phyloP scores from a whole-genome alignment of 2,113 vertebrate genomes.

The Tenrec ecaudatus region DNA sequence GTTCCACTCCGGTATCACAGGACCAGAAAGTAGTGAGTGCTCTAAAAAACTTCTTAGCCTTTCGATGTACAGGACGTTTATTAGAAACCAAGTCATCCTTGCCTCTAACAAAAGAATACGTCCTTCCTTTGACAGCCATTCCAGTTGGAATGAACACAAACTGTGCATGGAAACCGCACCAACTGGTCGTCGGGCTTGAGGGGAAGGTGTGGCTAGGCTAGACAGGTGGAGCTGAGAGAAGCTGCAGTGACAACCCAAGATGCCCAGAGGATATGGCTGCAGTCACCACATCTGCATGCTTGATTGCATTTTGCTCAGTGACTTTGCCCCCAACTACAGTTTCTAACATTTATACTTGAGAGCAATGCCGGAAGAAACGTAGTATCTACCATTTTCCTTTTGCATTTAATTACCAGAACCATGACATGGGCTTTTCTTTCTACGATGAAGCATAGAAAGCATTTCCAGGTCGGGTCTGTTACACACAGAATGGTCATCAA shows the following conservation, averaged over 20 bases:
- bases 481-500: neutral
- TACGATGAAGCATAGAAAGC: neutral
- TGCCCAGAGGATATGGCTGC: neutral
- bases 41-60: conserved; percentile 42
- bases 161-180: neutral
- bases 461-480: neutral
- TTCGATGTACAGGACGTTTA: neutral
- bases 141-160: conserved; percentile 18
- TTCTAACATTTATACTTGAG: conserved; percentile 6
- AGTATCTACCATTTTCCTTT: neutral
- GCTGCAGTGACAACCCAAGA: neutral
- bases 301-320: neutral
- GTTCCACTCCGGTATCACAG: neutral
- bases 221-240: neutral
- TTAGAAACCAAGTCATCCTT: conserved; percentile 32
- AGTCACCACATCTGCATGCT: neutral
- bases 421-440: neutral
- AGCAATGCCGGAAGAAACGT: conserved; percentile 8
- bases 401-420: neutral
- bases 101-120: conserved; percentile 45
- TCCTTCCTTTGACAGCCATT: neutral
- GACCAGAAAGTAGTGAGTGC: neutral
- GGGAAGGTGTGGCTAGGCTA: neutral
- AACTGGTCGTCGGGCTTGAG: neutral
- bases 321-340: neutral